Percentiles rank a stretch among this genome's conserved stretches.
Conservation (phyloP, 1,140 invertebrate species). For the Melipona quadrifasciata region DNA sequence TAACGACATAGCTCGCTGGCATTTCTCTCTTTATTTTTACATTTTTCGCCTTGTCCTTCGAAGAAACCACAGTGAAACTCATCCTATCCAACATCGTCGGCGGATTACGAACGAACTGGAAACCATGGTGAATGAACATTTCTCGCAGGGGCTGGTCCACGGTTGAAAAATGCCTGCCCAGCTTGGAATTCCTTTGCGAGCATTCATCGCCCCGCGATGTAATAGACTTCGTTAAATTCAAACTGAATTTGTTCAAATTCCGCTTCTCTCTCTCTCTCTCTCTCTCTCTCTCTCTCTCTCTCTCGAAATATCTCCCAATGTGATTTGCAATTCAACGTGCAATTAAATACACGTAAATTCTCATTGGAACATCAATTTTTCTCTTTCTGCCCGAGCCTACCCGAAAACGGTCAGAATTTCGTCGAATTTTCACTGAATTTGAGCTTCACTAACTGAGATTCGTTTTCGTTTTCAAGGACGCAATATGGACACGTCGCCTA, state of each 20-base stretch:
- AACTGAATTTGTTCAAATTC: slow-evolving; percentile 52
- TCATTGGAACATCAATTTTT: neutral
- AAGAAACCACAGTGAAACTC: neutral
- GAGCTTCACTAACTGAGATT: neutral
- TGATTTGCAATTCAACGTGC: slow-evolving; percentile 30
- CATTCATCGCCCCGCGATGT: slow-evolving; percentile 35
- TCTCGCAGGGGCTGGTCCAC: slow-evolving; percentile 3
- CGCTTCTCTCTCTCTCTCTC: neutral
- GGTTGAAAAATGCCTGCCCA: slow-evolving; percentile 46
- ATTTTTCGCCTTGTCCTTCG: neutral
- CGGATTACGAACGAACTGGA: neutral
- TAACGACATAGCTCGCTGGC: no score
- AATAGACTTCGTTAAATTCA: slow-evolving; percentile 52
- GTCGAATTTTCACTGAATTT: no score
- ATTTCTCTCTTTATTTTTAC: no score
- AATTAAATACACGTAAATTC: neutral
- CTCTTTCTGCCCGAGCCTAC: no score
- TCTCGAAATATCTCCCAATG: neutral
- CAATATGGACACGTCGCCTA: slow-evolving; percentile 78
- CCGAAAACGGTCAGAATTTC: no score
- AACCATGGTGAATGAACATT: slow-evolving; percentile 47
- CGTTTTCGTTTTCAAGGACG: slow-evolving; percentile 33
- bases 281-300: slow-evolving; percentile 1
- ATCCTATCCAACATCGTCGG: neutral
- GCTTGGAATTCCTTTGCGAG: slow-evolving; percentile 6